Evolutionary conservation across 2,113 vertebrate genomes (phyloP).

Genomic region (Chlorodrepanis virens): DNA sequence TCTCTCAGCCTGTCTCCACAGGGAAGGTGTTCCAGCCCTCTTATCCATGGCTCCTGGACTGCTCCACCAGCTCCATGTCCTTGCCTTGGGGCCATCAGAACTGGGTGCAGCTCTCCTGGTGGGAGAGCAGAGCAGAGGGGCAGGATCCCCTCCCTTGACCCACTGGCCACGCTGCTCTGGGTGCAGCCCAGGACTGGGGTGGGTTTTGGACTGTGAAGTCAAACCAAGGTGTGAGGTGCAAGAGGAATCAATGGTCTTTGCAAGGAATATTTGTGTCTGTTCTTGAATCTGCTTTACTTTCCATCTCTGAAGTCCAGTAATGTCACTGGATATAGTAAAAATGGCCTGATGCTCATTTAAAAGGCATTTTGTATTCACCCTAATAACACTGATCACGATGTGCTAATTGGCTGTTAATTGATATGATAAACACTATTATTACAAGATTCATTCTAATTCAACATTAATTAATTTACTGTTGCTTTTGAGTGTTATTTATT

Average conservation of each 20-base stretch:
- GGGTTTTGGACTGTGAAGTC: background rate
- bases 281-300: background rate
- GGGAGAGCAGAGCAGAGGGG: background rate
- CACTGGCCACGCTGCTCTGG: background rate
- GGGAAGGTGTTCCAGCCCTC: background rate
- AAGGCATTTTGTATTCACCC: constrained; percentile 47
- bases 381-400: constrained; percentile 38
- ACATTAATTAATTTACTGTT: constrained; percentile 71
- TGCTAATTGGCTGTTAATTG: constrained; percentile 69
- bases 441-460: constrained; percentile 64
- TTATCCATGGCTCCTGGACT: background rate
- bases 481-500: constrained; percentile 63
- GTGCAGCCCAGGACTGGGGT: background rate
- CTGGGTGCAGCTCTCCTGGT: background rate
- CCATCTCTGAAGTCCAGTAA: background rate
- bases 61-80: background rate
- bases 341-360: background rate
- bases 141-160: background rate
- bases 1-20: background rate
- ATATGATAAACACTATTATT: constrained; percentile 67
- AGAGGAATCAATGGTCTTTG: background rate
- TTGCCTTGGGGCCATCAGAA: accelerated
- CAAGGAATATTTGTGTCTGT: background rate
- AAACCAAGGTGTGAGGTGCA: background rate
- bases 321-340: background rate